phyloP scores from a whole-genome alignment of 2,113 vertebrate genomes.

The Myrmecophaga tridactyla region DNA sequence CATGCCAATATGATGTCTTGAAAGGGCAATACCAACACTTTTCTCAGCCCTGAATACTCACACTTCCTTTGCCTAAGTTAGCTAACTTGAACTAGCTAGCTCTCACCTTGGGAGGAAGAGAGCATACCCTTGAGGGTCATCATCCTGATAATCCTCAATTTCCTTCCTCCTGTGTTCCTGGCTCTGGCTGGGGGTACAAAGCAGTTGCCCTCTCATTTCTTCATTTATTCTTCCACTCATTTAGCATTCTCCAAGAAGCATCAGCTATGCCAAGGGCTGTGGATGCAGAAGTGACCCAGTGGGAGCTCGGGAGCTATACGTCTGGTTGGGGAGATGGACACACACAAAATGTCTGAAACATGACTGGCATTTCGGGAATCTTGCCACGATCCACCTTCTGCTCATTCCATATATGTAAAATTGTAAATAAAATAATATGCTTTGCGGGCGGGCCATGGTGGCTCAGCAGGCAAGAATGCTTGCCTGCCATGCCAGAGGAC shows the following conservation, averaged over 20 bases:
- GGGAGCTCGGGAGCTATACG: rapidly evolving
- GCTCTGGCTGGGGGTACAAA: rapidly evolving
- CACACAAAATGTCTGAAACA: background rate
- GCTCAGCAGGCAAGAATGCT: too few species aligned
- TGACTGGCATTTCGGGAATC: background rate
- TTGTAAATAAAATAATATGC: background rate
- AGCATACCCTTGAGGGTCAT: background rate
- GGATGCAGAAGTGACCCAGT: background rate
- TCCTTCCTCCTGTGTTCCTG: background rate
- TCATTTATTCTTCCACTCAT: background rate
- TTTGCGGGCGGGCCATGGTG: too few species aligned
- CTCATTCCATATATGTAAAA: background rate
- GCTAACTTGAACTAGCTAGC: too few species aligned
- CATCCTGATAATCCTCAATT: background rate
- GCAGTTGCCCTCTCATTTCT: rapidly evolving
- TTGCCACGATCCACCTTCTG: background rate
- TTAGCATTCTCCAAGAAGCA: background rate
- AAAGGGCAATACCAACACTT: background rate
- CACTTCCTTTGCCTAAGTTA: background rate
- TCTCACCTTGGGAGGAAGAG: background rate
- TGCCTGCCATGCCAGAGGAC: too few species aligned
- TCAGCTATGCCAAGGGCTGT: background rate
- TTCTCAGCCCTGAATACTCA: background rate
- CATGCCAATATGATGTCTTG: background rate
- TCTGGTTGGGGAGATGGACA: too few species aligned